Evolutionary conservation across 2,888 invertebrate genomes (phyloP), one percentile per base, ranked within the genome.

Genomic region (Habroteleia sp.): DNA sequence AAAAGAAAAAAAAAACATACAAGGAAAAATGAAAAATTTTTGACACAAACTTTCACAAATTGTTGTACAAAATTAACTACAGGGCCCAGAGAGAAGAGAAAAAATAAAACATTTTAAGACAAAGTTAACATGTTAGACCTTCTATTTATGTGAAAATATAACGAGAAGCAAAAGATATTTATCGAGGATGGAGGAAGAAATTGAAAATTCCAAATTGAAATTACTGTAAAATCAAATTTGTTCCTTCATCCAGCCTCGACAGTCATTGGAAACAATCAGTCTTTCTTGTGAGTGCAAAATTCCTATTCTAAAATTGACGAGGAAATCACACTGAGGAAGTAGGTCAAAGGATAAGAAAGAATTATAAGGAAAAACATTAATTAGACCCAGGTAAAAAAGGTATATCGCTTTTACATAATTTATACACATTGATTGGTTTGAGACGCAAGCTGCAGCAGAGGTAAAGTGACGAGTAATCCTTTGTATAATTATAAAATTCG

Each of bases 21-120:
- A 8, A 56, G 31, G 10, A 17, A 52, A 60, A 76, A 68, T 13
- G 42, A 69, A 46, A 35, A 65, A 60, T 74, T 52, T 52, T 58
- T 50, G 56, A 73, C 54, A 31, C 42, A 66, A 58, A 68, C 44
- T 42, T 71, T 48, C 46, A 77, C 74, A 74, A 84, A 85, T 82
- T 74, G 79, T 84, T 83, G 87, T 87, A 87, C 87, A 87, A 86
- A 86, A 83, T 87, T 84, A 71, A 84, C 84, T 85, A 85, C 86
- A 86, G 87, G 85, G 85, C 85, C 84, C 83, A 85, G 77, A 81
- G 71, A 76, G 78, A 78, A 79, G 80, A 82, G 65, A 63, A 65
- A 65, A 50, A 39, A 42, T 17, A 31, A 11, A 8, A 60, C 10
- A 20, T 46, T 33, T 56, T 60, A 56, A 62, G 4, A 23, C 52